Conservation (phyloP, 2,113 vertebrate genomes). For the Paralichthys olivaceus region DNA sequence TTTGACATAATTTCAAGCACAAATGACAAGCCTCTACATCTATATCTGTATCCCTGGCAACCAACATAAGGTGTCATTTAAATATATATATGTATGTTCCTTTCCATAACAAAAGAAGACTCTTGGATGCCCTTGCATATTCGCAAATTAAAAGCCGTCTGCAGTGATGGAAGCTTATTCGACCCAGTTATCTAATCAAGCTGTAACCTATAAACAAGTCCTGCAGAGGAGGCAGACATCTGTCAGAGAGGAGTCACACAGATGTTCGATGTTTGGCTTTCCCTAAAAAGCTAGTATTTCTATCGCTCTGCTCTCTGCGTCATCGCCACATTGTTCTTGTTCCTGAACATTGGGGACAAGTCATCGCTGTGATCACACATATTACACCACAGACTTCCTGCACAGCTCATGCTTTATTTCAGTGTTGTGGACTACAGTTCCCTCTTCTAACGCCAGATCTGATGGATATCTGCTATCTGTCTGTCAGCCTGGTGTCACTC, state of each 20-base stretch:
- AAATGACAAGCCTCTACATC: slow-evolving; percentile 9
- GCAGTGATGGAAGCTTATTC: slow-evolving; percentile 16
- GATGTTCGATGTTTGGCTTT: slow-evolving; percentile 62
- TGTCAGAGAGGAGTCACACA: slow-evolving; percentile 64
- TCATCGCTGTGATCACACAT: slow-evolving; percentile 38
- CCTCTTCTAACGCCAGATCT: not conserved
- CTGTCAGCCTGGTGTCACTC: not conserved
- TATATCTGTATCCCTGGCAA: slow-evolving; percentile 13
- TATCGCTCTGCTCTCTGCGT: not conserved
- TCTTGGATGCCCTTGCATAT: not conserved
- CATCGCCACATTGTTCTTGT: not conserved
- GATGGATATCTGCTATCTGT: slow-evolving; percentile 17
- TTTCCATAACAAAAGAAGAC: not conserved
- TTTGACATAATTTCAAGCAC: slow-evolving; percentile 2
- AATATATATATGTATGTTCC: not conserved
- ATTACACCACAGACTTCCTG: slow-evolving; percentile 18
- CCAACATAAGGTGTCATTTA: not conserved
- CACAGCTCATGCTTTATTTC: slow-evolving; percentile 4
- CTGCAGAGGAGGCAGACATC: slow-evolving; percentile 65
- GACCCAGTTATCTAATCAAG: slow-evolving; percentile 72
- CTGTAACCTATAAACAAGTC: slow-evolving; percentile 71
- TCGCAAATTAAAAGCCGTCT: slow-evolving; percentile 32
- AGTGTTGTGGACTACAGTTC: slow-evolving; percentile 11
- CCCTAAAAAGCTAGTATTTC: slow-evolving; percentile 10
- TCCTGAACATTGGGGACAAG: slow-evolving; percentile 12